Conservation (phyloP, 2,797 vertebrate species). For the Lophius americanus region DNA sequence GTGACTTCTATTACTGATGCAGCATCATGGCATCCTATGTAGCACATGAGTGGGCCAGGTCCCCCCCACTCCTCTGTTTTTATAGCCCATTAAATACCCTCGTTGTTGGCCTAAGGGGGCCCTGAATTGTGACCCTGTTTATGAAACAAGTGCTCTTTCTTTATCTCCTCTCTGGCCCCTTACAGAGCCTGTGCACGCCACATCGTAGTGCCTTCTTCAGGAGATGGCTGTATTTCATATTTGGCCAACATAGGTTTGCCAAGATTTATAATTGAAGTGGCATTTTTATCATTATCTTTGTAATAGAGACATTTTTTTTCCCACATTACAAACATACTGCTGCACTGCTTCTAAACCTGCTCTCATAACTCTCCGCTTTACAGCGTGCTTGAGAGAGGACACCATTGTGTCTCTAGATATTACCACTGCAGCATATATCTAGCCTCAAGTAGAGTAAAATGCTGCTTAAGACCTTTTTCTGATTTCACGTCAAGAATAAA, state of each 20-base stretch:
- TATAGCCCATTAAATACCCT: constrained; percentile 24
- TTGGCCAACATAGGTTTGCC: not conserved
- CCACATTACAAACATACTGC: too few species aligned
- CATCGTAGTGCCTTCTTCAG: not conserved
- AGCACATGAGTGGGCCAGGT: constrained; percentile 28
- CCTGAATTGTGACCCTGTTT: constrained; percentile 9
- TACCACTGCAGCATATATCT: not conserved
- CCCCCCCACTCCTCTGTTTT: constrained; percentile 32
- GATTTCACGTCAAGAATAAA: not conserved
- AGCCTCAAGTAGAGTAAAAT: not conserved
- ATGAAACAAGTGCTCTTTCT: constrained; percentile 6
- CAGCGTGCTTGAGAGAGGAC: constrained; percentile 1
- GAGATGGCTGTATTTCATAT: not conserved
- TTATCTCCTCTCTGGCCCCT: not conserved
- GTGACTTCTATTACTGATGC: too few species aligned
- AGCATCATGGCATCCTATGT: too few species aligned
- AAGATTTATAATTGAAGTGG: not conserved
- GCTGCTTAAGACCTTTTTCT: not conserved
- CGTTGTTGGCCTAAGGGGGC: constrained; percentile 19
- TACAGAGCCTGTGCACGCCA: not conserved
- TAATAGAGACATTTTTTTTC: not conserved
- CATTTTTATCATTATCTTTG: not conserved
- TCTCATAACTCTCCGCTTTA: too few species aligned
- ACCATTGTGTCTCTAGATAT: not conserved
- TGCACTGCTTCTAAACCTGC: too few species aligned